Base-by-base conservation (phyloP, 2,113 vertebrate species). In the Strigops habroptila region DNA sequence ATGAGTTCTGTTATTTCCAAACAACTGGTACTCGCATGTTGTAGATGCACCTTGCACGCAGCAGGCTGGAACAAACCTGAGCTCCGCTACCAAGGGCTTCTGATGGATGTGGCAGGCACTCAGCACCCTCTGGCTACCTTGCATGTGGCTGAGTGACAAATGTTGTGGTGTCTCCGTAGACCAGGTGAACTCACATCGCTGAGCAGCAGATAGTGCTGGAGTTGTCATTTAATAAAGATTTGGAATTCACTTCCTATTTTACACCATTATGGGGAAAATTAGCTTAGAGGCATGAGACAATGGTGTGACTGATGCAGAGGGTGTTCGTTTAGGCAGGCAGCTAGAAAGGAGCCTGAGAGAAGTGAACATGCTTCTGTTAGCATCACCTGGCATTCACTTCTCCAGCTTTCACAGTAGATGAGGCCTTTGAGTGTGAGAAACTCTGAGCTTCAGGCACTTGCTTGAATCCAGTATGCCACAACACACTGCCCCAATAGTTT, bases 261-360 rank as follows among this genome's bases (percentile, higher is more conserved):
- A 93, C 44, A 88, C 39, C 57, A 52, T 49, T 0, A 0, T 31
- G 31, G 33, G 44, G 41, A 85, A 96, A 86, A 92, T 60, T 17
- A 68, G 69, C 60, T 93, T 81, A 86, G 62, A 92, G 62, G 37
- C 83, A 23, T 30, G n/a, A 91, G 65, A 78, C 86, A 86, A 77
- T 1, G 1, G 55, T 57, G 55, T 64, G 73, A 84, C 73, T 82
- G 57, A 88, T 82, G 67, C 69, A 82, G 57, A 71, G 64, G 14
- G 77, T 79, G 73, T 82, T 86, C 76, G 43, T 85, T 95, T 82
- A 96, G 37, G 67, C 48, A 96, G 33, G 92, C 43, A 91, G 73
- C 24, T 77, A 74, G 60, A 78, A 17, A 86, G 30, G 59, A 71
- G n/a, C 51, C 41, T 28, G 6, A 48, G 79, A 94, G 57, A 86